These are phyloP conservation scores for Cephus pygmeus DNA, from an alignment of 2,888 invertebrate genomes.

Conservation along the genomic window DNA sequence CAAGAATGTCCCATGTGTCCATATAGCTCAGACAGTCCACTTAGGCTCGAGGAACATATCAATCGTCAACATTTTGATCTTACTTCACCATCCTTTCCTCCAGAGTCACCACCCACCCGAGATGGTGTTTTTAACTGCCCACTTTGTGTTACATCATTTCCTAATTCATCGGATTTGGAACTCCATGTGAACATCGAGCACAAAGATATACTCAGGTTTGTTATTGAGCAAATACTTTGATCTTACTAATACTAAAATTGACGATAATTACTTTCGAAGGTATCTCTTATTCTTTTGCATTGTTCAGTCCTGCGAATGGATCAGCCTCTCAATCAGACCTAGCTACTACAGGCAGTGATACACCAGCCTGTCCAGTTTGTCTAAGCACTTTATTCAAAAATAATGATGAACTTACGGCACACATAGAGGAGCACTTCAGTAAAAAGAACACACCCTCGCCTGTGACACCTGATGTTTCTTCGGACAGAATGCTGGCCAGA, in stretches of 20 bases:
- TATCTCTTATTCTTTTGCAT: background rate
- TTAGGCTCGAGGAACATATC: constrained; percentile 83
- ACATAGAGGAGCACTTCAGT: constrained; percentile 85
- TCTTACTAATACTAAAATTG: background rate
- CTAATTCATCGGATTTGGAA: constrained; percentile 82
- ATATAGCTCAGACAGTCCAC: constrained; percentile 79
- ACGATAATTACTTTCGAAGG: background rate
- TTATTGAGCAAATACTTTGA: constrained; percentile 24
- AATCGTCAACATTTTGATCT: constrained; percentile 86
- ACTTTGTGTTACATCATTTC: constrained; percentile 79
- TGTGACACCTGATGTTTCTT: constrained; percentile 64
- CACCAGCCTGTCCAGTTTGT: constrained; percentile 66
- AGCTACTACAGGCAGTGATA: constrained; percentile 58
- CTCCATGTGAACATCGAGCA: constrained; percentile 89
- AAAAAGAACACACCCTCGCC: constrained; percentile 65
- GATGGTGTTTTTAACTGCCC: constrained; percentile 77
- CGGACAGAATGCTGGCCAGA: constrained; percentile 69
- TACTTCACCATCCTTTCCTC: constrained; percentile 76
- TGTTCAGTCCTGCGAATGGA: constrained; percentile 57
- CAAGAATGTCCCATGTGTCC: constrained; percentile 81
- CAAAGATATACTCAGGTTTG: constrained; percentile 80
- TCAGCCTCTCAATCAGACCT: constrained; percentile 53
- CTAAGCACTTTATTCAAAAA: constrained; percentile 63
- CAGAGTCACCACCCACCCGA: constrained; percentile 57
- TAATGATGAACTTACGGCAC: constrained; percentile 72